Evolutionary conservation across 2,888 invertebrate genomes (phyloP), one percentile per base, ranked within the genome.

Genomic region (Leptarthrus brevirostris): DNA sequence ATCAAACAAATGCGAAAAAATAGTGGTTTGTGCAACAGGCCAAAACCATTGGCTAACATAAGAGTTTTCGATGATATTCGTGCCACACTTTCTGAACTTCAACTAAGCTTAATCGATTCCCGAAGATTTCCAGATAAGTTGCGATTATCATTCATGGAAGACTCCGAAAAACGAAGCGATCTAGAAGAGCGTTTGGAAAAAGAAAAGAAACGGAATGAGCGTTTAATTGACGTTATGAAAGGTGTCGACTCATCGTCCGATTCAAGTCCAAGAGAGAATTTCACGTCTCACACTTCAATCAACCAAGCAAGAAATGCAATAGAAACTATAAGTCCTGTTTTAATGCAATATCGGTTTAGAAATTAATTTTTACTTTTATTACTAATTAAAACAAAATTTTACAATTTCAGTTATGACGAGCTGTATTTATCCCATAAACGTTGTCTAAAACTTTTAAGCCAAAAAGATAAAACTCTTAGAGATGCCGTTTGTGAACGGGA

Each of bases 321-420:
- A 12, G 66, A 72, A 2, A 75, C 74, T 0, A 20, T 75, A 1
- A 75, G 75, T 72, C 69, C 73, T 16, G 52, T 75, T 30, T 53
- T 74, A 58, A 74, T 75, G 74, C 75, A 74, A 52, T 75, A 75
- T 56, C 64, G 74, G 75, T 75, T 52, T 49, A 4, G 16, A 24
- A 56, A 56, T 16, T 10, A 16, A 54, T 30, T 64, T 3, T 64
- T 16, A 5, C n/a, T n/a, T n/a, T n/a, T n/a, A n/a, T n/a, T n/a
- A n/a, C n/a, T n/a, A n/a, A n/a, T n/a, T n/a, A n/a, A n/a, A n/a
- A n/a, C n/a, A n/a, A n/a, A n/a, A n/a, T n/a, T n/a, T n/a, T n/a
- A n/a, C n/a, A n/a, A n/a, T n/a, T n/a, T n/a, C n/a, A 83, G 83
- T 49, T 82, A 82, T 72, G 82, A 83, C 2, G 83, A 83, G 66